Conservation (phyloP, 1,140 invertebrate species). For the Dermatophagoides farinae region DNA sequence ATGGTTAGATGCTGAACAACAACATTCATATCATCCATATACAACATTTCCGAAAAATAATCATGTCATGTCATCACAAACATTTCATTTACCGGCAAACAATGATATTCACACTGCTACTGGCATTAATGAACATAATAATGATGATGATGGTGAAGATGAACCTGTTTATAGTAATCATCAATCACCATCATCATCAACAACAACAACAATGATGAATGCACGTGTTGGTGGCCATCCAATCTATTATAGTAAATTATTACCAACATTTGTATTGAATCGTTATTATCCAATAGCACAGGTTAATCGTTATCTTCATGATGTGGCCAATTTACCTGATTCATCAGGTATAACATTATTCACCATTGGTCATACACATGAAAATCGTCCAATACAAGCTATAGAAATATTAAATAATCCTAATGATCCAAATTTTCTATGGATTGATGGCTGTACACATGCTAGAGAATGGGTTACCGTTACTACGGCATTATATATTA, state of each 20-base stretch:
- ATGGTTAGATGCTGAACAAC: constrained; percentile 1
- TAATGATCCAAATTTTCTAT: constrained; percentile 9
- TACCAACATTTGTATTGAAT: constrained; percentile 12
- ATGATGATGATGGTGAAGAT: too few relatives aligned
- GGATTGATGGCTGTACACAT: constrained; percentile 20
- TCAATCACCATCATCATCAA: neutral
- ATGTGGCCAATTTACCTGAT: neutral
- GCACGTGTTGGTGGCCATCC: neutral
- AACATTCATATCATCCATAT: neutral
- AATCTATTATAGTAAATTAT: neutral
- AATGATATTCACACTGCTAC: neutral
- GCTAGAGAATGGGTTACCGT: constrained; percentile 22
- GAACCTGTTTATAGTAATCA: too few relatives aligned
- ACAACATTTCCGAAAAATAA: too few relatives aligned
- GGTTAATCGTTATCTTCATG: constrained; percentile 12
- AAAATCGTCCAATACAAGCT: constrained; percentile 35
- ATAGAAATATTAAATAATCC: constrained; percentile 28
- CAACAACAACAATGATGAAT: neutral
- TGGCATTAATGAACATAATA: neutral
- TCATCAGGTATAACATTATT: constrained; percentile 26
- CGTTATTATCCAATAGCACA: constrained; percentile 13
- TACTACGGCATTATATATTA: constrained; percentile 18
- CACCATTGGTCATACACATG: constrained; percentile 34
- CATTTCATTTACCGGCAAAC: neutral
- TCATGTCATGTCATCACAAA: neutral